A percentile compares a stretch with the other conserved stretches of the same genome.
Conservation (phyloP, 2,797 vertebrate genomes). For the Onychomys torridus region DNA sequence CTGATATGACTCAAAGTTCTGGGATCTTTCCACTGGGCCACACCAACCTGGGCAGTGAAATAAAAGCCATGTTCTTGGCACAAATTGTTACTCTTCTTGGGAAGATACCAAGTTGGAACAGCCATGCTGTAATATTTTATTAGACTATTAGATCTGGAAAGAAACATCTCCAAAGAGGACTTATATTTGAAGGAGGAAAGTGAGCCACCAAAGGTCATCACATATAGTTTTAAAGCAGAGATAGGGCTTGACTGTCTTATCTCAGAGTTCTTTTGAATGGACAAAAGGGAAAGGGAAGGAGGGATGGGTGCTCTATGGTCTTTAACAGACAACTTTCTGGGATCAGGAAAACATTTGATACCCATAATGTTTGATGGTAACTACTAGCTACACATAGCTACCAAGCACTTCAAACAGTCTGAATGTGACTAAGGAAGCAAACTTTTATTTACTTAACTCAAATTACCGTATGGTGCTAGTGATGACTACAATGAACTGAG, state of each 20-base stretch:
- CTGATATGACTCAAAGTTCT: conserved; percentile 47
- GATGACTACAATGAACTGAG: neutral
- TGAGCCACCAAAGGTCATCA: conserved; percentile 16
- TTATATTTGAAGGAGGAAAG: conserved; percentile 38
- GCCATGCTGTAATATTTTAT: conserved; percentile 60
- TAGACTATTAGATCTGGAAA: conserved; percentile 59
- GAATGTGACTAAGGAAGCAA: neutral
- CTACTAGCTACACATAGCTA: neutral
- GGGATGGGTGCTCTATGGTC: neutral
- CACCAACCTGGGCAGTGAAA: conserved; percentile 48
- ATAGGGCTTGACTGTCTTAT: neutral
- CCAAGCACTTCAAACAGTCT: neutral
- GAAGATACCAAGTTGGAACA: conserved; percentile 65
- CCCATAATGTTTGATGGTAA: neutral
- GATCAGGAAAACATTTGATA: conserved; percentile 31
- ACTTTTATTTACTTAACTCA: conserved; percentile 50
- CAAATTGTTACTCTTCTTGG: conserved; percentile 50
- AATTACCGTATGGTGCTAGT: neutral
- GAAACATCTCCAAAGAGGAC: conserved; percentile 50
- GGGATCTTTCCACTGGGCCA: conserved; percentile 65
- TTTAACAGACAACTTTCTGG: conserved; percentile 25
- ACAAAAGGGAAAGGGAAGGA: neutral
- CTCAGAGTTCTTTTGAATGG: conserved; percentile 34
- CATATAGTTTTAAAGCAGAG: neutral
- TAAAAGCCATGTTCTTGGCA: conserved; percentile 64